A percentile compares a stretch with the other conserved stretches of the same genome.
Conservation (phyloP, 2,888 invertebrate genomes). For the Hirtodrosophila cameraria region DNA sequence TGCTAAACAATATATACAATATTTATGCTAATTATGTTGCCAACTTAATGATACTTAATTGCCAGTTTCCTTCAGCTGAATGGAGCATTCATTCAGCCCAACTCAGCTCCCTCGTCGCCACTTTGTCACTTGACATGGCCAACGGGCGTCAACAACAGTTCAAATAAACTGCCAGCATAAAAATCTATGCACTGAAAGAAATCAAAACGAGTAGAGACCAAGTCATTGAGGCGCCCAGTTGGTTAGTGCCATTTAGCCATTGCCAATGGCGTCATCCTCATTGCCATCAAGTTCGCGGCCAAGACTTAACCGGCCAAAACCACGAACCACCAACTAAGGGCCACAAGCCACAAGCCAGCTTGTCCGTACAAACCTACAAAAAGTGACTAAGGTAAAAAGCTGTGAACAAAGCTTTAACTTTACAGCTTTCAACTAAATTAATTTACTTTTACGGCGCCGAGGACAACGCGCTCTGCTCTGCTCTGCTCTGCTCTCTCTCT, state of each 20-base stretch:
- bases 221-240: no score
- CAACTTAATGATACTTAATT: conserved; percentile 68
- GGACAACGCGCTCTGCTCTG: conserved; percentile 47
- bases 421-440: conserved; percentile 83
- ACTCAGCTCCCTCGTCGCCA: conserved; percentile 67
- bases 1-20: conserved; percentile 11
- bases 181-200: conserved; percentile 47
- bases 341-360: conserved; percentile 11
- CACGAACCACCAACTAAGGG: conserved; percentile 8
- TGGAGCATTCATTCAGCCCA: conserved; percentile 26
- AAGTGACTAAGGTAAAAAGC: conserved; percentile 63
- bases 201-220: not conserved
- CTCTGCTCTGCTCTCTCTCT: conserved; percentile 3
- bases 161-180: conserved; percentile 58
- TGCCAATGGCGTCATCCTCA: conserved; percentile 45
- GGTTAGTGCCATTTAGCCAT: not conserved
- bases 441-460: conserved; percentile 79
- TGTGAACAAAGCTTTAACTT: conserved; percentile 80
- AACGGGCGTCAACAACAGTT: conserved; percentile 57
- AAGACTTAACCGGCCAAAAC: conserved; percentile 36
- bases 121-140: conserved; percentile 76
- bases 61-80: conserved; percentile 46
- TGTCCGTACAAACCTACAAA: no score
- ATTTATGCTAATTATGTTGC: conserved; percentile 56
- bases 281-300: conserved; percentile 39